Conservation (phyloP, 2,888 invertebrate species). For the Synergus japonicus region DNA sequence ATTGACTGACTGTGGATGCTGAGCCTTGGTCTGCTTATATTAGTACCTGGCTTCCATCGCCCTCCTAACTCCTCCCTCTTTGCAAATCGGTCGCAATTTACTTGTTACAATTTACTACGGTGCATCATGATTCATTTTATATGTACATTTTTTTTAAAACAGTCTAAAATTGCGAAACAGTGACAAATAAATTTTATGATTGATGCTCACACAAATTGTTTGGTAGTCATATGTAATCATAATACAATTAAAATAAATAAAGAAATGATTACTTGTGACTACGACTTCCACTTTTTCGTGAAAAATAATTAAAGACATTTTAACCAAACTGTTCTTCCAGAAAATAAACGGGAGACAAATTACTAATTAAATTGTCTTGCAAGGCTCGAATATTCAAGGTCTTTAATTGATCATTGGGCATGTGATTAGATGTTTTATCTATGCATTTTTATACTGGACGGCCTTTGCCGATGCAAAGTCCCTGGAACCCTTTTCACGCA, state of each 20-base stretch:
- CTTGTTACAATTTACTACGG: background rate
- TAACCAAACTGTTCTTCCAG: slow-evolving; percentile 12
- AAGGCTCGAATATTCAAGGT: slow-evolving; percentile 8
- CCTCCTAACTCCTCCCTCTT: slow-evolving; percentile 52
- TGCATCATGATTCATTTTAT: too few relatives aligned
- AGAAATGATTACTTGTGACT: too few relatives aligned
- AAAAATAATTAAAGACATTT: slow-evolving; percentile 12
- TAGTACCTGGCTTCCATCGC: slow-evolving; percentile 56
- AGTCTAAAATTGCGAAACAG: too few relatives aligned
- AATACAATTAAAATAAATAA: too few relatives aligned
- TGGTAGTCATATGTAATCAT: too few relatives aligned
- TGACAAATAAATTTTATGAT: too few relatives aligned
- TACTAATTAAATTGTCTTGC: slow-evolving; percentile 9
- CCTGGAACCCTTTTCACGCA: slow-evolving; percentile 37
- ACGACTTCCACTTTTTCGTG: background rate
- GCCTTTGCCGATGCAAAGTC: slow-evolving; percentile 18
- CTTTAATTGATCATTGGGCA: slow-evolving; percentile 2
- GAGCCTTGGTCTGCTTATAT: slow-evolving; percentile 66
- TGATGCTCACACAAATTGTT: too few relatives aligned
- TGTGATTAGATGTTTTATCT: slow-evolving; percentile 33
- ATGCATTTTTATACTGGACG: slow-evolving; percentile 36
- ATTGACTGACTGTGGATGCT: slow-evolving; percentile 67
- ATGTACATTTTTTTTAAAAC: too few relatives aligned
- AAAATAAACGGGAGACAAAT: background rate
- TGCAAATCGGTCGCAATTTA: slow-evolving; percentile 52